A percentile compares a stretch with the other conserved stretches of the same genome.
phyloP scores from a whole-genome alignment of 1,140 invertebrate genomes.

The Megalonaias nervosa region DNA sequence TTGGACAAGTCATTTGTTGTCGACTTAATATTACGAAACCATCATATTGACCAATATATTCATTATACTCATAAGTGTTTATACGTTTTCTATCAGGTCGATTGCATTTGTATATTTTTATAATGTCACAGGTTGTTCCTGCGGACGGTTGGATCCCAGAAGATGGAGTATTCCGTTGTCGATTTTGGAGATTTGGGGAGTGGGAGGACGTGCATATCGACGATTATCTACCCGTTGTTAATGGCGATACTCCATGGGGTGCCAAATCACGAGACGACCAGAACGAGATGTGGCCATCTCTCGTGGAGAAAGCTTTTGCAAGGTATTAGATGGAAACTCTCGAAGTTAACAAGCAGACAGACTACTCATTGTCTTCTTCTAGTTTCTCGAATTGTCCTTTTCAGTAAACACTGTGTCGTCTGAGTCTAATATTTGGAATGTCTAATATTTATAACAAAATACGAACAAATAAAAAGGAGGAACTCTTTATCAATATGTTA shows the following conservation, averaged over 20 bases:
- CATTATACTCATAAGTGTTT: neutral
- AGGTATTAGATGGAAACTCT: slow-evolving; percentile 75
- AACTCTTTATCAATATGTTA: no score
- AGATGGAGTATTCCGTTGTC: slow-evolving; percentile 76
- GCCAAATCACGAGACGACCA: slow-evolving; percentile 64
- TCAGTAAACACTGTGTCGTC: no score
- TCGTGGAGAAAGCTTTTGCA: slow-evolving; percentile 87
- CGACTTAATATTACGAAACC: neutral
- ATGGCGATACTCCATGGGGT: slow-evolving; percentile 73
- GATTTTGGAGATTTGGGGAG: slow-evolving; percentile 84
- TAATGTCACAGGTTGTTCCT: slow-evolving; percentile 66
- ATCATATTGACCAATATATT: neutral
- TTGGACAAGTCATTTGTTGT: neutral
- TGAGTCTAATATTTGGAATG: no score
- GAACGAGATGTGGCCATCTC: slow-evolving; percentile 74
- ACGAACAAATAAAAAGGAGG: no score
- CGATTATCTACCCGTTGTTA: slow-evolving; percentile 79
- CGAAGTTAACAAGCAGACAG: no score
- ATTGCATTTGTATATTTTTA: neutral
- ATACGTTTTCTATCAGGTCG: neutral
- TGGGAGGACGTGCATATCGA: slow-evolving; percentile 85
- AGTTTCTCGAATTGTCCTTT: no score
- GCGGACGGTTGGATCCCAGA: slow-evolving; percentile 50
- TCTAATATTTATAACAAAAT: no score
- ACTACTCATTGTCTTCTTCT: no score